Conservation (phyloP, 2,888 invertebrate species). For the Charanyca ferruginea region DNA sequence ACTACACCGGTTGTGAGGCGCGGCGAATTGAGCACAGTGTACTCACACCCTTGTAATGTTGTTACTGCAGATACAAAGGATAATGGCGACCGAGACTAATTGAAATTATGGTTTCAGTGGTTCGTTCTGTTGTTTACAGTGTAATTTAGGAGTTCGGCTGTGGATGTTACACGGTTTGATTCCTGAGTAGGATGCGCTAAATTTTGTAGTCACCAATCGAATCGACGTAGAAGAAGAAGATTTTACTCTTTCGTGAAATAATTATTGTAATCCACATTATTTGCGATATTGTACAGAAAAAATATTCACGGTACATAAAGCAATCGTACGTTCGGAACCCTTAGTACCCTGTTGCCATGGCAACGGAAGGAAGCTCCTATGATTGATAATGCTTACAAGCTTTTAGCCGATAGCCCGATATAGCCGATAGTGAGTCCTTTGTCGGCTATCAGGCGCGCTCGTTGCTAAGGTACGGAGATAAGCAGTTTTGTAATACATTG, state of each 20-base stretch:
- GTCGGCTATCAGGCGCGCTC: constrained; percentile 21
- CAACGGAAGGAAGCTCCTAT: constrained; percentile 58
- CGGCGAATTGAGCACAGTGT: constrained; percentile 16
- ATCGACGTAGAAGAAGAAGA: neutral
- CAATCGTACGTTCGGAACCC: constrained; percentile 5
- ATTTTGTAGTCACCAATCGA: neutral
- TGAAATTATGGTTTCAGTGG: constrained; percentile 29
- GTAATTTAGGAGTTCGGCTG: constrained; percentile 11
- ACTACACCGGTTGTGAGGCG: constrained; percentile 48
- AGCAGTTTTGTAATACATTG: constrained; percentile 7
- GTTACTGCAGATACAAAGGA: constrained; percentile 24
- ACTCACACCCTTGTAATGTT: constrained; percentile 27
- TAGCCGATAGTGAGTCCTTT: constrained; percentile 22
- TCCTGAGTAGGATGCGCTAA: too few species aligned
- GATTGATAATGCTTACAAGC: constrained; percentile 57
- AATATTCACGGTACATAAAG: constrained; percentile 17
- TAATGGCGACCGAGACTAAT: constrained; percentile 35
- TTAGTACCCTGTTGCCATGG: constrained; percentile 37
- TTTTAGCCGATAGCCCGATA: constrained; percentile 47
- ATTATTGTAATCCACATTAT: neutral
- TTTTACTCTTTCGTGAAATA: neutral
- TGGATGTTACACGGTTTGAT: neutral
- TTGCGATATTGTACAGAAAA: constrained; percentile 8
- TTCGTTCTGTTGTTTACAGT: constrained; percentile 28
- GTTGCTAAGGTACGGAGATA: constrained; percentile 32